Evolutionary conservation across 2,888 invertebrate genomes (phyloP).

Genomic region (Lasiommata megera): DNA sequence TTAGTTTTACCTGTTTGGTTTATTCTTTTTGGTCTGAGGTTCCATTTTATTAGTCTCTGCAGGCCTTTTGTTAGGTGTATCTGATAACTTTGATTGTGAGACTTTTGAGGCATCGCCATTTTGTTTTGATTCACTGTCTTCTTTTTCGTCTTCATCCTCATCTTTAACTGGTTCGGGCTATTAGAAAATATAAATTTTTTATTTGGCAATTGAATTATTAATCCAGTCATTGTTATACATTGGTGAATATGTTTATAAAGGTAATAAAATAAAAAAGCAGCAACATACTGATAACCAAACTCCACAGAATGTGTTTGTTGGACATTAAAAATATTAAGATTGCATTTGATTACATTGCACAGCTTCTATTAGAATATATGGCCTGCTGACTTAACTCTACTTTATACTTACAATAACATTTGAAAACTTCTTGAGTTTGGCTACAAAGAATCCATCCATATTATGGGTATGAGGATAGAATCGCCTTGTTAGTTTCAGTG

Average conservation of each 20-base stretch:
- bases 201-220: too few relatives aligned
- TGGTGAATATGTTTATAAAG: too few relatives aligned
- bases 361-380: too few relatives aligned
- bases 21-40: conserved; percentile 56
- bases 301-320: too few relatives aligned
- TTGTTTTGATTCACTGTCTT: conserved; percentile 36
- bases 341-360: too few relatives aligned
- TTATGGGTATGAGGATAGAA: conserved; percentile 99
- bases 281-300: too few relatives aligned
- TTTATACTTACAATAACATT: conserved; percentile 83
- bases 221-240: too few relatives aligned
- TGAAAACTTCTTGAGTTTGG: conserved; percentile 97
- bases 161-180: conserved; percentile 73
- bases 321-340: too few relatives aligned
- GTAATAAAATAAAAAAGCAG: too few relatives aligned
- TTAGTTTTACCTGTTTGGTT: conserved; percentile 40
- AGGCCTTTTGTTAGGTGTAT: conserved; percentile 47
- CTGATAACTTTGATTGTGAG: conserved; percentile 39
- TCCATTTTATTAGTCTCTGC: conserved; percentile 41
- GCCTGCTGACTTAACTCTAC: too few relatives aligned
- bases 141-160: conserved; percentile 56
- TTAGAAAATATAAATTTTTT: conserved; percentile 16
- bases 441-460: conserved; percentile 99
- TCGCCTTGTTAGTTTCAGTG: conserved; percentile 91
- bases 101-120: conserved; percentile 53